Base-by-base conservation (phyloP, 2,113 vertebrate species). In the Sisor rabdophorus region DNA sequence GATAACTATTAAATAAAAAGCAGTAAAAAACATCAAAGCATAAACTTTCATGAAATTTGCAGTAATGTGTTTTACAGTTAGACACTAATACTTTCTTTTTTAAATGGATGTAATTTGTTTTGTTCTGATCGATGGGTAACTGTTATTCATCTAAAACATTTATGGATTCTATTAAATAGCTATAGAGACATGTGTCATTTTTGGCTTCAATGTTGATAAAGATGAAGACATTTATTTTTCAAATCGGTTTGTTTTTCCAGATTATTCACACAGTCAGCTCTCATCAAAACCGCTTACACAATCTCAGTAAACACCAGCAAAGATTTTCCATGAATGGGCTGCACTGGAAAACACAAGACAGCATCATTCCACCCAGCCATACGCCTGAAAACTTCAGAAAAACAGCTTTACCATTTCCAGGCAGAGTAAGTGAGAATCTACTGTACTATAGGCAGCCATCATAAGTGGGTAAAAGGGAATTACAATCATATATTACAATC, bases 331-430 rank as follows among this genome's bases (percentile, higher is more conserved):
- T 87, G 36, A 89, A 86, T 0, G 94, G 93, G 32, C 91, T 97
- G 85, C 88, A 93, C 79, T 88, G 97, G n/a, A 95, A 96, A 82
- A 98, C 96, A 74, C 88, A 95, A 56, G 96, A 97, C 89, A 97
- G 97, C 96, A 95, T 99, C 89, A 98, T 97, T 88, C 95, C 96
- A 0, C 95, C 96, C 15, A 96, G 98, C 92, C 98, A 98, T 2
- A 95, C 97, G 80, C 96, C 96, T 0, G 96, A 98, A 70, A 98
- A 98, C 82, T 96, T 95, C 24, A 82, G 96, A 11, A 95, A 96
- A 32, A 95, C 95, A 72, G 98, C 98, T 84, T 96, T 96, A 0
- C 94, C 96, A 85, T 95, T 96, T 93, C 94, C 98, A 19, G 95
- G 97, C 83, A 89, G 94, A 86, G 97, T 99, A 75, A 96, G 96